phyloP scores from a whole-genome alignment of 2,797 vertebrate genomes.

The Hyperoplus immaculatus region DNA sequence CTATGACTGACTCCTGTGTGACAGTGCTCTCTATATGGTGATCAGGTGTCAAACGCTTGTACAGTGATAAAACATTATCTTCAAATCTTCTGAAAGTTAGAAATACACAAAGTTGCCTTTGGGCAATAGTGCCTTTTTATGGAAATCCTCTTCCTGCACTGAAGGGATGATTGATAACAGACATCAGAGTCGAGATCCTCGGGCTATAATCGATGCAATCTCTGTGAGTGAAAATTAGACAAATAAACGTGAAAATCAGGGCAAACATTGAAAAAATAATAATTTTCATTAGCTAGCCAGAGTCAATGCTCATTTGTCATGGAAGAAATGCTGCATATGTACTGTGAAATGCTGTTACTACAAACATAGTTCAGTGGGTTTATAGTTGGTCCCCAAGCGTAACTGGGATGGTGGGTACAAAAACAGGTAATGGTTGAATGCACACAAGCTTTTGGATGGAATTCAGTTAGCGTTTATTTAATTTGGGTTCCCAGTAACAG shows the following conservation, averaged over 20 bases:
- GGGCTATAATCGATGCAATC: conserved; percentile 53
- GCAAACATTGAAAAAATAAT: conserved; percentile 31
- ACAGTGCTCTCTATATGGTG: neutral
- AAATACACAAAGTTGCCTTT: conserved; percentile 21
- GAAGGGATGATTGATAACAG: conserved; percentile 59
- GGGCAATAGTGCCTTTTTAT: conserved; percentile 16
- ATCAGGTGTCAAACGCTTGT: neutral
- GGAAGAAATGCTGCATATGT: conserved; percentile 22
- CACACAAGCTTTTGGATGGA: conserved; percentile 41
- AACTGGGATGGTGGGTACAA: conserved; percentile 21
- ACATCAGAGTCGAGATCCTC: conserved; percentile 37
- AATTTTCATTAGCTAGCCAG: conserved; percentile 21
- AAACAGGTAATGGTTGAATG: conserved; percentile 42
- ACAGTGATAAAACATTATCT: conserved; percentile 19
- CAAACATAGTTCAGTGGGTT: conserved; percentile 50
- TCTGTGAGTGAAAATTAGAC: conserved; percentile 52
- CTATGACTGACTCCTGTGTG: neutral
- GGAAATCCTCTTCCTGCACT: conserved; percentile 38
- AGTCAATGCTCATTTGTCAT: conserved; percentile 51
- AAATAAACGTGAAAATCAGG: conserved; percentile 41
- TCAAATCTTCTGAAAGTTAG: neutral
- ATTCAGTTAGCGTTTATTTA: conserved; percentile 55
- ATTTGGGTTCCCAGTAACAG: conserved; percentile 50
- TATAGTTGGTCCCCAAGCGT: conserved; percentile 41
- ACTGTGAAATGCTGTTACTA: conserved; percentile 15